Conservation (phyloP, 2,888 invertebrate species). For the Apeira syringaria region DNA sequence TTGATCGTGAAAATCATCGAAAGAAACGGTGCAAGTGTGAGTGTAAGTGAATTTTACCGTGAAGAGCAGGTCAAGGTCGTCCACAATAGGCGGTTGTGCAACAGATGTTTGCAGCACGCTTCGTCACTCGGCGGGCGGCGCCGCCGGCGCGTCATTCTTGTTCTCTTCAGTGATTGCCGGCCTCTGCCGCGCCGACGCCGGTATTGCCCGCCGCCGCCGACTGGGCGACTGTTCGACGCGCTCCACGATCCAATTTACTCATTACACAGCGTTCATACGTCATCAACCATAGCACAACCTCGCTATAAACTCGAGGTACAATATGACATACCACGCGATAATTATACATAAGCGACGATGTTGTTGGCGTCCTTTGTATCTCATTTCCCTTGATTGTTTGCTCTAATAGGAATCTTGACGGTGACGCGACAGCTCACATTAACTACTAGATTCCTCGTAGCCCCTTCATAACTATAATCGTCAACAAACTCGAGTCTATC, state of each 20-base stretch:
- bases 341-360: constrained; percentile 37
- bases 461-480: constrained; percentile 21
- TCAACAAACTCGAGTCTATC: constrained; percentile 44
- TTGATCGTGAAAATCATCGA: constrained; percentile 9
- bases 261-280: constrained; percentile 16
- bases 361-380: constrained; percentile 38
- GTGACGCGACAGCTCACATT: constrained; percentile 23
- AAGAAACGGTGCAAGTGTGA: constrained; percentile 54
- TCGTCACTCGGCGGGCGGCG: constrained; percentile 31
- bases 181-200: not conserved
- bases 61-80: constrained; percentile 75
- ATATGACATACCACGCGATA: constrained; percentile 25
- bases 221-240: not conserved
- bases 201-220: constrained; percentile 9
- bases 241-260: constrained; percentile 19
- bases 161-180: constrained; percentile 36
- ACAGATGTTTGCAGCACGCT: constrained; percentile 44
- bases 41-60: constrained; percentile 64
- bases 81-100: constrained; percentile 65
- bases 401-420: constrained; percentile 36
- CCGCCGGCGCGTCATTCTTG: constrained; percentile 45
- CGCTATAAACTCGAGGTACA: constrained; percentile 14
- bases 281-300: constrained; percentile 27
- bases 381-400: constrained; percentile 44
- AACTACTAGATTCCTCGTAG: constrained; percentile 24